Evolutionary conservation across 1,140 invertebrate species (phyloP).

Genomic region (Melanaphis sacchari): DNA sequence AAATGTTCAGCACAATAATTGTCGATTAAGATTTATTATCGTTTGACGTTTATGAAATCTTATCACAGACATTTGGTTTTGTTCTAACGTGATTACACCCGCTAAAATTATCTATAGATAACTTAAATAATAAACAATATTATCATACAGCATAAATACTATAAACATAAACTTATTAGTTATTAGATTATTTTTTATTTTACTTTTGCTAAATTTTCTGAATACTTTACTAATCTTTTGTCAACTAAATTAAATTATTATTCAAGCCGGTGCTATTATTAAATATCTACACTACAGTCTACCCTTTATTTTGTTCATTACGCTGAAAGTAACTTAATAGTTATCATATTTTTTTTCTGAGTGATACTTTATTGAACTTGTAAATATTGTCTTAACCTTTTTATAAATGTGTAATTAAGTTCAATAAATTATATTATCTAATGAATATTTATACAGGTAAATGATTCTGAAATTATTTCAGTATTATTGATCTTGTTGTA

Average conservation of each 20-base stretch:
- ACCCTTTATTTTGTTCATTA: neutral
- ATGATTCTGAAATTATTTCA: neutral
- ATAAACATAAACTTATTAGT: neutral
- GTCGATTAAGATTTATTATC: neutral
- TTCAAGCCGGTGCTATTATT: neutral
- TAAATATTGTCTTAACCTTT: neutral
- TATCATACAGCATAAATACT: neutral
- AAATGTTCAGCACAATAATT: neutral
- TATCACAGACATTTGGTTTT: no score
- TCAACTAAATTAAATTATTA: neutral
- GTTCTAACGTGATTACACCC: no score
- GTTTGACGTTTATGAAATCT: neutral
- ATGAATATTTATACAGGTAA: slow-evolving; percentile 55
- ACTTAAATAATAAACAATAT: no score
- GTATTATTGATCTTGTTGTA: neutral
- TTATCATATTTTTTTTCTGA: neutral
- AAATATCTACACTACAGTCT: neutral
- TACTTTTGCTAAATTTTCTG: neutral
- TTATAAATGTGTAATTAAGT: neutral
- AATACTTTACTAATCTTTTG: neutral
- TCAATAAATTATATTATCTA: neutral
- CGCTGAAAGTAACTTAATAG: neutral
- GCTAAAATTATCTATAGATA: no score
- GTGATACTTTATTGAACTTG: neutral
- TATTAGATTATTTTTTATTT: neutral